Evolutionary conservation across 2,113 vertebrate genomes (phyloP).

Genomic region (Apistogramma diplotaenia): DNA sequence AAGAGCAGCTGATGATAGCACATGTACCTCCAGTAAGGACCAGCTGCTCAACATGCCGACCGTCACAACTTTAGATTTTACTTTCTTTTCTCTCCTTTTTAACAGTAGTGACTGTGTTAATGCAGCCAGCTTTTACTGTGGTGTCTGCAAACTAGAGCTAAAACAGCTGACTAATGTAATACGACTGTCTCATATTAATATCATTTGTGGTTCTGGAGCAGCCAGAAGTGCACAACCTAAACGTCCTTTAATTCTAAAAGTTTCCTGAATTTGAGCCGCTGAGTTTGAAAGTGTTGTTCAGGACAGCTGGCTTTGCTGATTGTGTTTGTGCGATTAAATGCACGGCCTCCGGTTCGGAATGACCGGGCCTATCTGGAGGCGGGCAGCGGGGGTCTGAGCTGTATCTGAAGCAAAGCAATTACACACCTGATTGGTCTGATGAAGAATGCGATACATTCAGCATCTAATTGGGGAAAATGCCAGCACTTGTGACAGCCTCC

Average conservation of each 20-base stretch:
- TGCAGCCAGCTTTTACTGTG: neutral
- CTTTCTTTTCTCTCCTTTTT: neutral
- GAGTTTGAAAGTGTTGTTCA: neutral
- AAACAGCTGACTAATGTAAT: neutral
- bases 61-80: neutral
- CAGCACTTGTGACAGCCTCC: neutral
- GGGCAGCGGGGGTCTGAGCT: neutral
- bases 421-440: slow-evolving; percentile 55
- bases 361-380: neutral
- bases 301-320: slow-evolving; percentile 15
- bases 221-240: neutral
- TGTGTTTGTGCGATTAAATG: neutral
- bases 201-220: neutral
- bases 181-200: neutral
- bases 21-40: slow-evolving; percentile 88
- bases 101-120: neutral
- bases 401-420: slow-evolving; percentile 36
- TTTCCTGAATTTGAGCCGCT: neutral
- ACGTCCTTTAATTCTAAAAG: neutral
- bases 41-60: neutral
- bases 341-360: neutral
- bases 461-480: slow-evolving; percentile 13
- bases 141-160: neutral
- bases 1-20: slow-evolving; percentile 88
- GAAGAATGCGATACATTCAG: slow-evolving; percentile 15